phyloP scores from a whole-genome alignment of 2,113 vertebrate species.

The Regulus satrapa region DNA sequence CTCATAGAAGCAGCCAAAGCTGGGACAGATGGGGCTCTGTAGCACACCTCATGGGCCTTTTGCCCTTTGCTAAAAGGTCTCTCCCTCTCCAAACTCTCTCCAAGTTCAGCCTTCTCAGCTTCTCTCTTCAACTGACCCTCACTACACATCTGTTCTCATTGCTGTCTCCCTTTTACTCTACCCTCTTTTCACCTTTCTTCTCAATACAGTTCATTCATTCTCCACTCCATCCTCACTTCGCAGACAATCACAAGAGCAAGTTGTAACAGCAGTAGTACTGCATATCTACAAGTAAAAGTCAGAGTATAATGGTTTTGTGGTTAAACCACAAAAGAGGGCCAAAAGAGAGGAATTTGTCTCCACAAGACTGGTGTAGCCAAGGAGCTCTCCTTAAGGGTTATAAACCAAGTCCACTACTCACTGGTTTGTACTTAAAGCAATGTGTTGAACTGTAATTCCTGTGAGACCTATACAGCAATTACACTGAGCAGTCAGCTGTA shows the following conservation, averaged over 20 bases:
- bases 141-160: not conserved
- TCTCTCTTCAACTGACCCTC: not conserved
- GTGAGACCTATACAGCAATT: not conserved
- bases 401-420: not conserved
- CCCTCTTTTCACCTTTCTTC: not conserved
- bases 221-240: not conserved
- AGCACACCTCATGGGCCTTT: not conserved
- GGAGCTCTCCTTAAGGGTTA: not conserved
- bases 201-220: not conserved
- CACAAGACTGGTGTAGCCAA: not conserved
- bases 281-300: not conserved
- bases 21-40: not conserved
- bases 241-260: not conserved
- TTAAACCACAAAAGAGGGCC: not conserved
- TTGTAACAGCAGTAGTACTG: not conserved
- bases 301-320: not conserved
- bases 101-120: not conserved
- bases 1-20: not conserved
- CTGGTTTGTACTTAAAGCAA: not conserved
- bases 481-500: not conserved
- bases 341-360: not conserved
- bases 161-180: not conserved
- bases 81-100: not conserved
- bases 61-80: not conserved
- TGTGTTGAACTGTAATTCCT: not conserved